A percentile compares a stretch with the other conserved stretches of the same genome.
Evolutionary conservation across 1,140 invertebrate genomes (phyloP).

Genomic region (Thaumetopoea pityocampa): DNA sequence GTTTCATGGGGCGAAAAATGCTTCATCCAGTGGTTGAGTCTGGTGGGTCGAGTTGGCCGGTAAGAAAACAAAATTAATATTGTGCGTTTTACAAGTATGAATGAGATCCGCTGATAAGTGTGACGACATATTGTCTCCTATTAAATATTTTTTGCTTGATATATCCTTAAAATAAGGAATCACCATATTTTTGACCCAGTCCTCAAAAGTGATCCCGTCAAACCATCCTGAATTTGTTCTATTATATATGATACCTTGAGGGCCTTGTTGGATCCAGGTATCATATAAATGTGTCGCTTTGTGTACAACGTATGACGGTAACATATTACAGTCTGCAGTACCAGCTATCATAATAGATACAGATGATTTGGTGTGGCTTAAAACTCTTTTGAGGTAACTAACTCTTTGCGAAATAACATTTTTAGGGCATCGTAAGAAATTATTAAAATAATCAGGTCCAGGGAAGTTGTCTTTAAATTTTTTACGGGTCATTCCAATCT

Average conservation of each 20-base stretch:
- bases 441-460: constrained; percentile 26
- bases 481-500: constrained; percentile 10
- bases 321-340: too few species aligned
- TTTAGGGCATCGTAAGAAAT: constrained; percentile 34
- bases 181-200: neutral
- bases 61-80: neutral
- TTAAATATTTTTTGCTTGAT: neutral
- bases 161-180: neutral
- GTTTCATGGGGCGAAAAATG: too few species aligned
- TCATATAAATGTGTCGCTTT: neutral
- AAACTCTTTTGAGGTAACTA: too few species aligned
- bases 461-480: constrained; percentile 39
- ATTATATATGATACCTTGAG: neutral
- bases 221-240: neutral
- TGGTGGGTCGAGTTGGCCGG: too few species aligned
- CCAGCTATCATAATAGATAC: too few species aligned
- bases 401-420: neutral
- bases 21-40: too few species aligned
- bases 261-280: too few species aligned
- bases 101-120: neutral
- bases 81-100: neutral
- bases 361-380: too few species aligned
- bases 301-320: too few species aligned
- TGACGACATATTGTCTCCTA: neutral
- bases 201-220: neutral